phyloP scores from a whole-genome alignment of 2,113 vertebrate genomes.

The Plecturocebus donacophilus region DNA sequence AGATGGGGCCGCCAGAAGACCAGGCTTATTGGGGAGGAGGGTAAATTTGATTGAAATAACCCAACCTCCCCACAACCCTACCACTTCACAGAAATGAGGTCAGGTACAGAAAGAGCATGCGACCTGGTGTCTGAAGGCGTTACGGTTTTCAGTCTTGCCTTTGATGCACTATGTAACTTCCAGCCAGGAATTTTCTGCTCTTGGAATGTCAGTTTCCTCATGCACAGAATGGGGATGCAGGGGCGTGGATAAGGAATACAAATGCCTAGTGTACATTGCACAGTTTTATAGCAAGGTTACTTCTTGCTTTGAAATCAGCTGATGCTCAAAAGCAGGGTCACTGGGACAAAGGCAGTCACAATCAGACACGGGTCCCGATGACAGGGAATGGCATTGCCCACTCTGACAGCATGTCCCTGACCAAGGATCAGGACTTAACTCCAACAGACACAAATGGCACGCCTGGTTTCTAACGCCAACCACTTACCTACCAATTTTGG shows the following conservation, averaged over 20 bases:
- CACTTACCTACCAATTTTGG: conserved; percentile 33
- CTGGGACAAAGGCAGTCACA: not conserved
- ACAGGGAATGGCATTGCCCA: not conserved
- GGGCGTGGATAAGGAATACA: rapidly evolving
- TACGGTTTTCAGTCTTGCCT: not conserved
- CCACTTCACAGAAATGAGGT: not conserved
- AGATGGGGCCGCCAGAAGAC: not conserved
- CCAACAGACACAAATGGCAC: not conserved
- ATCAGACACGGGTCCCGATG: not conserved
- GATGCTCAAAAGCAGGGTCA: no score
- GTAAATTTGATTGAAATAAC: not conserved
- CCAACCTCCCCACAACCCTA: no score
- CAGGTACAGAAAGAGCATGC: not conserved
- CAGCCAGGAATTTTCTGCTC: not conserved
- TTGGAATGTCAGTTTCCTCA: not conserved
- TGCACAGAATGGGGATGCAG: not conserved
- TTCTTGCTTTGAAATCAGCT: not conserved
- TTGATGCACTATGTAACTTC: no score
- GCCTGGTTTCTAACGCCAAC: not conserved
- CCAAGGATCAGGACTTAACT: not conserved
- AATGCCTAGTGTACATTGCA: rapidly evolving
- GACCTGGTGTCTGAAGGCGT: not conserved
- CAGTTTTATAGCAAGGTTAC: not conserved
- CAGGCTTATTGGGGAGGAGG: no score
- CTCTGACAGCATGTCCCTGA: rapidly evolving